These are phyloP conservation scores for Artemisiospiza belli DNA, from an alignment of 2,113 vertebrate genomes.

Conservation along the genomic window DNA sequence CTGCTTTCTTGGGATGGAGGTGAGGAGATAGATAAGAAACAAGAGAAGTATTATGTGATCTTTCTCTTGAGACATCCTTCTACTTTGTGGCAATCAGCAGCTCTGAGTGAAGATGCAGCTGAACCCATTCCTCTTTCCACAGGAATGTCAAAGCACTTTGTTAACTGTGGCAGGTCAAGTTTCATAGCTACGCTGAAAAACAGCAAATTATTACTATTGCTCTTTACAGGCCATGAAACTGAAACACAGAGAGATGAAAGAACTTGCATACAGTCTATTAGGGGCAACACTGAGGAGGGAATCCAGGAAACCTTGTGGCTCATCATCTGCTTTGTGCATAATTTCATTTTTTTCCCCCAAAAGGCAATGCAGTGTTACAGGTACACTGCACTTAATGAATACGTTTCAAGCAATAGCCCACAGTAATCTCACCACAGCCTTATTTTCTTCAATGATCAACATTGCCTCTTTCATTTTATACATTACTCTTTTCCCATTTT, in stretches of 20 bases:
- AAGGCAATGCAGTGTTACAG: background rate
- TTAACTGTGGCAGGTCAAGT: slow-evolving; percentile 29
- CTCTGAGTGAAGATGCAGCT: background rate
- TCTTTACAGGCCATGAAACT: slow-evolving; percentile 19
- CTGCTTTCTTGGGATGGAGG: background rate
- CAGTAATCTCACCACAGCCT: background rate
- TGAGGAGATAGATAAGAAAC: background rate
- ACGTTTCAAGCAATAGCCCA: background rate
- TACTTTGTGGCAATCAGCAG: background rate
- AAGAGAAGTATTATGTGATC: background rate
- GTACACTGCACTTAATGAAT: background rate
- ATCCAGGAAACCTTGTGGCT: background rate
- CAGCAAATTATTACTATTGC: slow-evolving; percentile 3
- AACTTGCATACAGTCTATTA: slow-evolving; percentile 9
- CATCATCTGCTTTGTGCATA: background rate
- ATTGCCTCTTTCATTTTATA: background rate
- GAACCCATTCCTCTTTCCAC: background rate
- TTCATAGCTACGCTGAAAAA: background rate
- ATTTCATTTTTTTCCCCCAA: background rate
- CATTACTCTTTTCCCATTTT: background rate
- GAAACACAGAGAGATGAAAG: background rate
- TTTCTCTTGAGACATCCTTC: background rate
- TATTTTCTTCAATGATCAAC: background rate
- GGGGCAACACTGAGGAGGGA: background rate
- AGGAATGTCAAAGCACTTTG: slow-evolving; percentile 19